These are phyloP conservation scores for Apotomis betuletana DNA, from an alignment of 2,888 invertebrate species.

Conservation along the genomic window DNA sequence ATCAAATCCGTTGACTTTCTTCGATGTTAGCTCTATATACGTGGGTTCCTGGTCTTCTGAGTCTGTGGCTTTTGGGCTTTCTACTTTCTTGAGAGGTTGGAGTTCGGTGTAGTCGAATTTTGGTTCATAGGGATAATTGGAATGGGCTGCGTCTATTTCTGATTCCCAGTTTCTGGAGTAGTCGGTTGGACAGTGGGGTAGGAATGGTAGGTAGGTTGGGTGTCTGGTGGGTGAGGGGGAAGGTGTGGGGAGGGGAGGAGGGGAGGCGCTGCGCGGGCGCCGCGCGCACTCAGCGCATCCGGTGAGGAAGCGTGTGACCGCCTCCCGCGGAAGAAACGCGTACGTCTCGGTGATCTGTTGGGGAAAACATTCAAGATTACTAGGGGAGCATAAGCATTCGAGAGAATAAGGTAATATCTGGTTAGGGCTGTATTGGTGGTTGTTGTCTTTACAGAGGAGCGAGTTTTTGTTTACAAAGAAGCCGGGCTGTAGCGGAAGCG, in stretches of 20 bases:
- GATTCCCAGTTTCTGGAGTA: constrained; percentile 81
- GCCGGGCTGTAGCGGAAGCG: constrained; percentile 22
- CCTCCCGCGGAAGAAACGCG: constrained; percentile 97
- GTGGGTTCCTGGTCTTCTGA: constrained; percentile 73
- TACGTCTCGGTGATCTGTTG: constrained; percentile 97
- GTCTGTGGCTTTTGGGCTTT: constrained; percentile 70
- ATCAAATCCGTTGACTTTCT: constrained; percentile 68
- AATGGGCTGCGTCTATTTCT: constrained; percentile 79
- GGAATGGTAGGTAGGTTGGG: constrained; percentile 72
- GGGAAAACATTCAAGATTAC: constrained; percentile 62
- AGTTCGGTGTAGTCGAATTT: constrained; percentile 75
- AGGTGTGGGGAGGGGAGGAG: constrained; percentile 79
- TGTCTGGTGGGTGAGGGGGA: constrained; percentile 79
- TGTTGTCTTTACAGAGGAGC: not conserved
- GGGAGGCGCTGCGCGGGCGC: constrained; percentile 87
- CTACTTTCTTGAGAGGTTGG: constrained; percentile 73
- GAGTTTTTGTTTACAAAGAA: constrained; percentile 33
- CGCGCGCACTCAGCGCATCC: constrained; percentile 97
- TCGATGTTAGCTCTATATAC: constrained; percentile 76
- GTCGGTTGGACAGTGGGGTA: constrained; percentile 74
- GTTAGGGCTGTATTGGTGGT: not conserved
- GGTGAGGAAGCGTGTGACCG: constrained; percentile 97
- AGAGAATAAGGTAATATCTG: not conserved
- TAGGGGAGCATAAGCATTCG: constrained; percentile 12
- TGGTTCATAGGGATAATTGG: constrained; percentile 72